Evolutionary conservation across 2,888 invertebrate genomes (phyloP).

Genomic region (Acronicta aceris): DNA sequence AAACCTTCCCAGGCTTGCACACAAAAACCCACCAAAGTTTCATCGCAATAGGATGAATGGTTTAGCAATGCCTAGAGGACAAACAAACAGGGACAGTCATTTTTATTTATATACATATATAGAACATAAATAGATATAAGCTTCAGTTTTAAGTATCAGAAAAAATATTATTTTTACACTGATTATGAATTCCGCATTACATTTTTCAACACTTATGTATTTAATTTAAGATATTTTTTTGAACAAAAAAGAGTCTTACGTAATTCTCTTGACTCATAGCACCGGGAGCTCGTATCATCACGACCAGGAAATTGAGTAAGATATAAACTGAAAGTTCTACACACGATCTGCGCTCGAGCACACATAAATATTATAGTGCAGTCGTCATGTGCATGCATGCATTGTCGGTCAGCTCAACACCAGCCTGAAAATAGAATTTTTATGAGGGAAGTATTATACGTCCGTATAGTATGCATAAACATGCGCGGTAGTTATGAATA

Average conservation of each 20-base stretch:
- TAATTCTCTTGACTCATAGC: constrained; percentile 12
- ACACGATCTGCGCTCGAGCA: constrained; percentile 30
- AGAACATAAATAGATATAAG: no score
- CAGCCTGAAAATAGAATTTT: constrained; percentile 53
- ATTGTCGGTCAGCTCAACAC: constrained; percentile 48
- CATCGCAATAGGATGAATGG: no score
- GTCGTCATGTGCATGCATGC: constrained; percentile 55
- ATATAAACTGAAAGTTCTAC: constrained; percentile 22
- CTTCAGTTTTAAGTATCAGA: no score
- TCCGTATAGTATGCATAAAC: constrained; percentile 57
- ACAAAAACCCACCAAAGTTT: no score
- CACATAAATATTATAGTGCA: constrained; percentile 47
- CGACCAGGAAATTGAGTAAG: constrained; percentile 35
- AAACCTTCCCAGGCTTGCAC: no score
- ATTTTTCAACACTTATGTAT: no score
- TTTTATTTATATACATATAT: no score
- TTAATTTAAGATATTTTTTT: neutral
- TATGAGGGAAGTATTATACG: constrained; percentile 50
- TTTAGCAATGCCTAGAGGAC: no score
- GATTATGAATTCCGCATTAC: no score
- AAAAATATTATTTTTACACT: no score
- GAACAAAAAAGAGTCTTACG: neutral
- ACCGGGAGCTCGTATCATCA: constrained; percentile 24
- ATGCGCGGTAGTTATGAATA: constrained; percentile 61
- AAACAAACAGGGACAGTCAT: no score